Percentiles rank a stretch among this genome's conserved stretches.
Conservation (phyloP, 2,797 vertebrate genomes). For the Falco novaeseelandiae region DNA sequence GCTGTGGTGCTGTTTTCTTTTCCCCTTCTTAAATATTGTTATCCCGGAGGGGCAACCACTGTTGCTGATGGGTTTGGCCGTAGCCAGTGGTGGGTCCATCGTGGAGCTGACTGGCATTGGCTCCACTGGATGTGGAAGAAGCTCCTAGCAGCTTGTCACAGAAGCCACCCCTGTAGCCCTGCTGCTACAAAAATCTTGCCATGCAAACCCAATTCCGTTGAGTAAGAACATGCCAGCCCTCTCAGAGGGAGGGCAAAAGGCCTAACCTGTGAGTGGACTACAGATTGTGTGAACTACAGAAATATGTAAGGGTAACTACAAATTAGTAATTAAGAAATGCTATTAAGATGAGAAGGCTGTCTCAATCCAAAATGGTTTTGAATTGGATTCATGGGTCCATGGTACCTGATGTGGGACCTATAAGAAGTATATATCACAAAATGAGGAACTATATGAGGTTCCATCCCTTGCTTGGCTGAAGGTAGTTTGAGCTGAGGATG, state of each 20-base stretch:
- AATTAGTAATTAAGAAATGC: background rate
- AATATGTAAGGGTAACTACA: background rate
- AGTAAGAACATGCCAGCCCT: background rate
- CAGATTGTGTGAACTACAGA: background rate
- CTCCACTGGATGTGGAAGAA: background rate
- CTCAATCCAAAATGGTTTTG: background rate
- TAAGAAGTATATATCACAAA: background rate
- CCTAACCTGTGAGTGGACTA: background rate
- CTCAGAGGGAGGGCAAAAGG: background rate
- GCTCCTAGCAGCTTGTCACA: background rate
- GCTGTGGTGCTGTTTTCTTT: background rate
- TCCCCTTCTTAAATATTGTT: background rate
- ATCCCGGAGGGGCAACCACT: background rate
- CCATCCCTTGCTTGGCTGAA: background rate
- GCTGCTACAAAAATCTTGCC: rapidly evolving
- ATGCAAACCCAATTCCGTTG: background rate
- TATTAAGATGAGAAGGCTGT: background rate
- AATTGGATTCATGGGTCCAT: background rate
- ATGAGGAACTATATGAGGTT: background rate
- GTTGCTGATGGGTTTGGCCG: background rate
- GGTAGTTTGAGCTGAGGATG: background rate
- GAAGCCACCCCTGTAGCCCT: no score
- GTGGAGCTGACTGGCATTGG: background rate
- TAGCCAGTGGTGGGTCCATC: rapidly evolving
- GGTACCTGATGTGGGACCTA: background rate